Percentiles rank a stretch among this genome's conserved stretches.
phyloP scores from a whole-genome alignment of 1,140 invertebrate species.

The Aphidius gifuensis region DNA sequence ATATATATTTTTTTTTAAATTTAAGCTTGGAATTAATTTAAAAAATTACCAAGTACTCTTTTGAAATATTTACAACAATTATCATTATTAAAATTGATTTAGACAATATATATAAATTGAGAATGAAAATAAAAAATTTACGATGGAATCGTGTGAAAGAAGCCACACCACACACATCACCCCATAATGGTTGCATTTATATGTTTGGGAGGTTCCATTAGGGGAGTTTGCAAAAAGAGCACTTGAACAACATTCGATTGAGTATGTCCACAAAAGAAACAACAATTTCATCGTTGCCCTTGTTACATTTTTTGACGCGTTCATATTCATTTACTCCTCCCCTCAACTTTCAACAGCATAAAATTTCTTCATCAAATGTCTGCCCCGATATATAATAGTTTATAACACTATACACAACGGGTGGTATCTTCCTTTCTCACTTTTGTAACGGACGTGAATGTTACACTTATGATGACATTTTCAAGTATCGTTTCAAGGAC shows the following conservation, averaged over 20 bases:
- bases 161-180: not conserved
- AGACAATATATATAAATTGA: no score
- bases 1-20: no score
- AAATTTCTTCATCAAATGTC: conserved; percentile 13
- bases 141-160: conserved; percentile 10
- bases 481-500: conserved; percentile 3
- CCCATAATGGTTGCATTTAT: not conserved
- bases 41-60: no score
- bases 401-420: not conserved
- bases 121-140: not conserved
- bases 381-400: conserved; percentile 4
- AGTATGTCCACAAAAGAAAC: conserved; percentile 24
- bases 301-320: conserved; percentile 3
- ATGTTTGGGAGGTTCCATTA: no score
- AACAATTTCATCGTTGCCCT: conserved; percentile 13
- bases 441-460: not conserved
- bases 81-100: no score
- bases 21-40: no score
- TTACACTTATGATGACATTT: conserved; percentile 8
- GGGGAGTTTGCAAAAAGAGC: conserved; percentile 17
- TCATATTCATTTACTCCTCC: conserved; percentile 2
- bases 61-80: no score
- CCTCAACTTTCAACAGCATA: not conserved
- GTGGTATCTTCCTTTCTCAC: conserved; percentile 4
- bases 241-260: conserved; percentile 25